These are phyloP conservation scores for Conops quadrifasciatus DNA, from an alignment of 2,888 invertebrate genomes.

Conservation along the genomic window DNA sequence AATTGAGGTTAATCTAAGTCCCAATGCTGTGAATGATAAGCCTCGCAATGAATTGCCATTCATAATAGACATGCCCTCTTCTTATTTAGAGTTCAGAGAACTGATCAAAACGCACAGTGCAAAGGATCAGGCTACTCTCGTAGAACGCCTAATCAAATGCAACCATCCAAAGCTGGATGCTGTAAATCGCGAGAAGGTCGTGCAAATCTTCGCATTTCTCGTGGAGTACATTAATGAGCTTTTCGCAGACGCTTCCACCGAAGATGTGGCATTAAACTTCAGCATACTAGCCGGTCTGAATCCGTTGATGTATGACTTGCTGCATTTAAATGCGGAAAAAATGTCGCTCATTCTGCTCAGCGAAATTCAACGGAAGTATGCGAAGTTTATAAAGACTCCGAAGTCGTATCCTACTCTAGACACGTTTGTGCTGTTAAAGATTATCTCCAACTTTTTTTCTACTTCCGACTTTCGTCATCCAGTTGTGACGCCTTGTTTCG, in stretches of 20 bases:
- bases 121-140: conserved; percentile 74
- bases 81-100: conserved; percentile 72
- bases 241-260: conserved; percentile 65
- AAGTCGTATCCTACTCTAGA: conserved; percentile 74
- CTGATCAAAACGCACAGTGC: conserved; percentile 71
- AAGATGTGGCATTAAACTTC: conserved; percentile 68
- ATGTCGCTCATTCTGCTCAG: conserved; percentile 75
- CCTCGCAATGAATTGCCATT: conserved; percentile 72
- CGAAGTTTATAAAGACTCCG: conserved; percentile 69
- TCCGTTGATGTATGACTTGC: conserved; percentile 73
- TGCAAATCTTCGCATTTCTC: conserved; percentile 77
- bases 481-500: conserved; percentile 83
- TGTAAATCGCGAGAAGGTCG: conserved; percentile 80
- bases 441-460: conserved; percentile 81
- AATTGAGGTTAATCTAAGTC: too few species aligned
- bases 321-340: conserved; percentile 75
- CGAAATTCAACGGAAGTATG: conserved; percentile 77
- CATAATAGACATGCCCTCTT: conserved; percentile 70
- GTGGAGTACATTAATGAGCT: conserved; percentile 80
- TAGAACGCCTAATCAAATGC: conserved; percentile 86
- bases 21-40: too few species aligned
- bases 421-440: conserved; percentile 82
- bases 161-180: conserved; percentile 84
- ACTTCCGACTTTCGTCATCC: conserved; percentile 91
- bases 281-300: conserved; percentile 69